Conservation (phyloP, 2,888 invertebrate genomes). For the Sipha maydis region DNA sequence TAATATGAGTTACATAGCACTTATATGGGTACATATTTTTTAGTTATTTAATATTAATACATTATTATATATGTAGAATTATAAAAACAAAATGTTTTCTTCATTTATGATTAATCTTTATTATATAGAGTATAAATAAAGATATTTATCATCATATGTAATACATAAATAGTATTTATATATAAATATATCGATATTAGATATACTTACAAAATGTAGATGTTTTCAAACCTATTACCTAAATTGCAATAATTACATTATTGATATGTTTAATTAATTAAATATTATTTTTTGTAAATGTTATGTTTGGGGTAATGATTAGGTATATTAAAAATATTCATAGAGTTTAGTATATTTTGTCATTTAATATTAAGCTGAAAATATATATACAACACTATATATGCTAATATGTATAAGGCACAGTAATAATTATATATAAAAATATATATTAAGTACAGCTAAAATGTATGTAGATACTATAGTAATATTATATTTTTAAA, state of each 20-base stretch:
- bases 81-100: neutral
- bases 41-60: neutral
- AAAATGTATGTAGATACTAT: neutral
- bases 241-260: constrained; percentile 49
- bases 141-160: neutral
- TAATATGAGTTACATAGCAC: neutral
- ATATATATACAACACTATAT: neutral
- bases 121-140: neutral
- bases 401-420: neutral
- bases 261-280: constrained; percentile 6
- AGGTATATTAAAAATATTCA: constrained; percentile 9
- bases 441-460: neutral
- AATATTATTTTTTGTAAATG: constrained; percentile 47
- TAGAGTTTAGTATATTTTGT: constrained; percentile 48
- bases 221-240: neutral
- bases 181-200: neutral
- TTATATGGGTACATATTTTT: neutral
- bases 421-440: no score
- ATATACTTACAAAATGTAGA: neutral
- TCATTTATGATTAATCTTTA: neutral
- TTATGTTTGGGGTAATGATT: constrained; percentile 34
- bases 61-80: neutral
- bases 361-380: constrained; percentile 11
- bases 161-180: neutral
- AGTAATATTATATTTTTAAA: neutral